Evolutionary conservation across 1,140 invertebrate genomes (phyloP), one percentile per base, ranked within the genome.

Genomic region (Whitmania pigra): DNA sequence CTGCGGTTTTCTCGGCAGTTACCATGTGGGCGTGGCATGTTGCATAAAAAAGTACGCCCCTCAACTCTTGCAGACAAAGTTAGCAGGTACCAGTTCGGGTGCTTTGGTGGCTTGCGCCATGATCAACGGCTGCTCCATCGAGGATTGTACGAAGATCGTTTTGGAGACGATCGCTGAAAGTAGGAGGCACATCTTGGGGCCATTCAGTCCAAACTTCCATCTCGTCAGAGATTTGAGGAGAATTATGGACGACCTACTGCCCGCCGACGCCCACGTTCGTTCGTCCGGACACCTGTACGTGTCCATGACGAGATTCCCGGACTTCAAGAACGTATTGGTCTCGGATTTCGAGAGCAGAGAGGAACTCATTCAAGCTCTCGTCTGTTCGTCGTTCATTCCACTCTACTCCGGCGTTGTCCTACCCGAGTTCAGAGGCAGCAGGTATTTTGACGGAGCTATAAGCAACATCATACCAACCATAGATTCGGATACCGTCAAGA

Each of bases 1-100:
- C 72, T 98, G 95, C 85, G 95, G 95, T 72, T 99, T 99, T 83
- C 85, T 98, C 72, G 95, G 96, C 74, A 96, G 99, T 79, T 99
- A 99, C 83, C 95, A 99, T 84, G 90, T 97, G 75, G 95, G 96
- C 75, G 96, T 99, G 49, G 91, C 93, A 18, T 90, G 91, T 71
- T 96, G 94, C 84, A 90, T 98, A 77, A 89, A 90, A 77, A 94
- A 97, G 83, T 97, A 97, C 85, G 93, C 93, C 7, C 94, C 95
- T 15, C 91, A 98, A 83, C 85, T 97, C 20, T 83, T 93, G 75
- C 88, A 93, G 76, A 76, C 76, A 29, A 93, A 92, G 81, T 92
- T 98, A 78, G 91, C 90, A 72, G 96, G 96, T 66, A 94, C 95
- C 53, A 97, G 94, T n/a, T 94, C 93, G 74, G 96, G 96, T 29